Base-by-base conservation (phyloP, 35 echinoderm and acorn worm genomes). In the Acanthaster planci region DNA sequence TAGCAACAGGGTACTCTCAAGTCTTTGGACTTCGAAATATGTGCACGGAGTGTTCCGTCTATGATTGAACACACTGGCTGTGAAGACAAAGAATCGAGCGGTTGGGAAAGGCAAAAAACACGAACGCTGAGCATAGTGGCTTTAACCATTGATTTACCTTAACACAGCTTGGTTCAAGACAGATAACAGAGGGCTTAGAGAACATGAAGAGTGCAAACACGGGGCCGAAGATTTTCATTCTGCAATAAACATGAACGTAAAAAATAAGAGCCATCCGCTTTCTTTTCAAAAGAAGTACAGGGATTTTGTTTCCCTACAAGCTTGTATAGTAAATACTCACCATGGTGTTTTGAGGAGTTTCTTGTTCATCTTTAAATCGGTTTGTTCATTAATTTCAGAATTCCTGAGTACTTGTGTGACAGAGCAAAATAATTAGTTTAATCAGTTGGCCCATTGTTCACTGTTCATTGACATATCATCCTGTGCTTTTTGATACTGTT, bases 191-290 rank as follows among this genome's bases (percentile, higher is more conserved):
- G 23, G 60, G 60, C 29, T 68, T 68, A 14, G 23, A 12, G 34
- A 68, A 68, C 60, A 68, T 68, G 60, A 68, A 68, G 23, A 68
- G 60, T 22, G 17, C 12, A 68, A 68, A 68, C 0, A 68, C 23
- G 23, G 18, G 21, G 7, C 60, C 60, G 27, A 23, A 68, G 26
- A 68, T 1, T 68, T 29, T 34, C 60, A 68, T 68, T 26, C 60
- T 68, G 34, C 8, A 8, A n/a, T 12, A 68, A 26, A 2, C 7
- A 35, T 68, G 8, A 34, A 68, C 18, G 27, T n/a, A 59, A 31
- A 68, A 68, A 10, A 14, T 10, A 68, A 68, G 27, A 59, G 9
- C 4, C 55, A 59, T 4, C 27, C 27, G 27, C 9, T 59, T 59
- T 14, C 19, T 10, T 56, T 18, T 18, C 54, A 56, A 18, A 35